Percentiles rank a stretch among this genome's conserved stretches.
Conservation (phyloP, 2,113 vertebrate genomes). For the Mustelus asterias region DNA sequence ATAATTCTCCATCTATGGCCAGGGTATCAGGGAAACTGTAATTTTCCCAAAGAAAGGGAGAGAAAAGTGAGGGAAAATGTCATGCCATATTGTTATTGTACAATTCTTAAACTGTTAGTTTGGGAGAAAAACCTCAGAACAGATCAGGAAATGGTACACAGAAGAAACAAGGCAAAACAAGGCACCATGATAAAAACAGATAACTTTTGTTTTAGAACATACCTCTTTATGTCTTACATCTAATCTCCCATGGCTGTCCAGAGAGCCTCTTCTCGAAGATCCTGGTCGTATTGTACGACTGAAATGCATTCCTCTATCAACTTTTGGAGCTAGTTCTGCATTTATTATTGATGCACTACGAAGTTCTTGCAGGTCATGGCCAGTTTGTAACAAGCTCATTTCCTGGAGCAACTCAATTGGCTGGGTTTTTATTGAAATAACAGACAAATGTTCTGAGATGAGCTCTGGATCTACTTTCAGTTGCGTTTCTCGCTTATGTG, state of each 20-base stretch:
- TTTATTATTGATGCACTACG: constrained; percentile 45
- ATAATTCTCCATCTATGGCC: background rate
- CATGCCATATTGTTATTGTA: background rate
- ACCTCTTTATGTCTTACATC: constrained; percentile 43
- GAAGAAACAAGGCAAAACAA: background rate
- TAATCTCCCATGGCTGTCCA: constrained; percentile 40
- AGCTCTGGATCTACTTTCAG: constrained; percentile 49
- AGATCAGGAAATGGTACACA: background rate
- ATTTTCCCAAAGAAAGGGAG: background rate
- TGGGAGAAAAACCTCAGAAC: background rate
- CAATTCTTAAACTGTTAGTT: background rate
- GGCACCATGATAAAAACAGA: background rate
- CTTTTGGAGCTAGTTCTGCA: accelerated
- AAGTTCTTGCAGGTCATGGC: constrained; percentile 46
- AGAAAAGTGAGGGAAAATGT: background rate
- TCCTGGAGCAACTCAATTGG: constrained; percentile 47
- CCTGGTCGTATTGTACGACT: background rate
- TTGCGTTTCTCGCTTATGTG: constrained; percentile 42
- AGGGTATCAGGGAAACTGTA: background rate
- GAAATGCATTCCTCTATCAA: background rate
- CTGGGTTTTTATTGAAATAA: constrained; percentile 52
- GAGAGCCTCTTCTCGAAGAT: constrained; percentile 43
- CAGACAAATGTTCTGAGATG: constrained; percentile 50
- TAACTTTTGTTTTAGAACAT: constrained; percentile 27
- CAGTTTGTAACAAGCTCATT: constrained; percentile 44